Evolutionary conservation across 2,797 vertebrate genomes (phyloP), one percentile per base, ranked within the genome.

Genomic region (Macropus fuliginosus): DNA sequence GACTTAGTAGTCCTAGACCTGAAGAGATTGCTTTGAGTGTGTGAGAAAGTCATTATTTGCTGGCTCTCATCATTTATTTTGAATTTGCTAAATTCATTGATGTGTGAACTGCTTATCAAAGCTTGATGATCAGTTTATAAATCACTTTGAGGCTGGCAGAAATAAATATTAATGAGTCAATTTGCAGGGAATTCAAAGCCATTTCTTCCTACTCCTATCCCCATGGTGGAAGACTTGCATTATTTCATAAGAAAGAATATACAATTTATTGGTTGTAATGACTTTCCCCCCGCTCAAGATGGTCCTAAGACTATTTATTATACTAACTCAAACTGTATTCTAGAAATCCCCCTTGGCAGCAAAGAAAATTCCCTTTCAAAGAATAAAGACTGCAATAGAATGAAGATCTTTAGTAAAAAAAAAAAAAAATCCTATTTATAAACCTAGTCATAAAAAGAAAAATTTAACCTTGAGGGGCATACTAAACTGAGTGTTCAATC

Each of bases 101-200:
- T 97, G 97, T 97, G 97, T 98, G 97, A 98, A 98, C 97, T 97
- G 94, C 96, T 98, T 98, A 98, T 98, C 97, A 97, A 98, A 98
- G 96, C 97, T 97, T 98, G 94, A 98, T 97, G 97, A 98, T 98
- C 92, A 97, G 96, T 90, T 98, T 98, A 97, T 97, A 97, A 98
- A 97, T 98, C 97, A 98, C 93, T 98, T 95, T 96, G 93, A 97
- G 97, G 92, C 94, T 95, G 97, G 97, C 97, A 98, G 95, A 98
- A 98, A 98, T 98, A 98, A 98, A 98, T 98, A 98, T 97, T 98
- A 98, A 98, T 98, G 96, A 98, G 90, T 24, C 95, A 92, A 90
- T 98, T 98, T 98, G 93, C 96, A 97, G 93, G 94, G 54, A 97
- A 97, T 96, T 98, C 90, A 55, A 93, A 91, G 96, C 54, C 18